These are phyloP conservation scores for Gadopsis marmoratus DNA, from an alignment of 2,797 vertebrate genomes.

Conservation along the genomic window DNA sequence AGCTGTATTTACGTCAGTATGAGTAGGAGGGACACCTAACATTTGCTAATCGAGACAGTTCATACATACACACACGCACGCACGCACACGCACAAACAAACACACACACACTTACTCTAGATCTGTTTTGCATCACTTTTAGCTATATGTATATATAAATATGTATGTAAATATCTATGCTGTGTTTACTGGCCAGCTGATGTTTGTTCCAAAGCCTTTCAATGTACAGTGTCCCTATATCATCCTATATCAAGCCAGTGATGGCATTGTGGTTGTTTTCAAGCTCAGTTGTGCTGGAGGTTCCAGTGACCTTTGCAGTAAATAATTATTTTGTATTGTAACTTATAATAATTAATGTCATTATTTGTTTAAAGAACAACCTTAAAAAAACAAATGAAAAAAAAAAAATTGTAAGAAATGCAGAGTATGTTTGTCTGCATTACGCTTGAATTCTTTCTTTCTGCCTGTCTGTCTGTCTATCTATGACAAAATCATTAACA, in stretches of 20 bases:
- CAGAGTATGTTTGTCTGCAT: neutral
- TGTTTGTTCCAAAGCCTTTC: neutral
- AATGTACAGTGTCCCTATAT: too few species aligned
- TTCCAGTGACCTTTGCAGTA: neutral
- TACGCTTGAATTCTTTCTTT: neutral
- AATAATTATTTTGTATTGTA: neutral
- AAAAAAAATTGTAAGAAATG: neutral
- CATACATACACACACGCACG: neutral
- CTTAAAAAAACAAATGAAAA: neutral
- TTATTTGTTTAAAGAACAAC: neutral
- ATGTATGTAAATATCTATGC: neutral
- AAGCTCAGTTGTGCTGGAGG: too few species aligned
- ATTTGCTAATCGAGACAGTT: conserved; percentile 41
- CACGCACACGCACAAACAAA: neutral
- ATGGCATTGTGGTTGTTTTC: neutral
- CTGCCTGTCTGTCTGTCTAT: conserved; percentile 7
- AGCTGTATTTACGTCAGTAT: conserved; percentile 26
- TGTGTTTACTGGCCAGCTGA: neutral
- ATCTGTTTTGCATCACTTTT: conserved; percentile 18
- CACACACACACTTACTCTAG: neutral
- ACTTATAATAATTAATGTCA: neutral
- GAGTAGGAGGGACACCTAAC: conserved; percentile 55
- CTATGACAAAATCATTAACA: conserved; percentile 26
- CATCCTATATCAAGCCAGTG: neutral
- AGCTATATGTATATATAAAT: neutral